Conservation (phyloP, 2,113 vertebrate species). For the Erpornis zantholeuca region DNA sequence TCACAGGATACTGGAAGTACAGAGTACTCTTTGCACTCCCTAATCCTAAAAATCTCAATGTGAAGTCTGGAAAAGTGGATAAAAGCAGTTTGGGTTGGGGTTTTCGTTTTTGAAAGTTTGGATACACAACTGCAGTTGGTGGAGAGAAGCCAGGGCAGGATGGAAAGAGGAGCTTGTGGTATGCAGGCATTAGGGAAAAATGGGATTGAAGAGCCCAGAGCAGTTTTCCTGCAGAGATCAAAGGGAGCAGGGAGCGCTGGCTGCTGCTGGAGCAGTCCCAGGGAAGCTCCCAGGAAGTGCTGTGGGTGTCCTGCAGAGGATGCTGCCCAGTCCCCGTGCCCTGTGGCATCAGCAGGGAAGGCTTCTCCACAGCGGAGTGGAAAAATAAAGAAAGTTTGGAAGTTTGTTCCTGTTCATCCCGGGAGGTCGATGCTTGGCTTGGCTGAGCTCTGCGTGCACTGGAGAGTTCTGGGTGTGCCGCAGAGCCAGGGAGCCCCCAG, state of each 20-base stretch:
- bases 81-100: not conserved
- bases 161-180: not conserved
- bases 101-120: not conserved
- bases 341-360: not conserved
- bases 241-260: not conserved
- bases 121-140: not conserved
- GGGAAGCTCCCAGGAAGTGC: not conserved
- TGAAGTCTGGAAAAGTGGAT: not conserved
- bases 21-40: not conserved
- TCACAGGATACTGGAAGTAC: not conserved
- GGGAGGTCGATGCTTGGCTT: not conserved
- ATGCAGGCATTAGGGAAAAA: not conserved
- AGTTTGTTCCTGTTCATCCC: not conserved
- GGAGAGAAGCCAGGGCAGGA: not conserved
- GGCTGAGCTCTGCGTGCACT: not conserved
- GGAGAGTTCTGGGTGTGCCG: not conserved
- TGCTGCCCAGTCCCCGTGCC: not conserved
- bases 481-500: not conserved
- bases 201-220: not conserved
- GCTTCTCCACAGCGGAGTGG: not conserved
- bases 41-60: not conserved
- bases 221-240: not conserved
- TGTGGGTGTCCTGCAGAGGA: not conserved
- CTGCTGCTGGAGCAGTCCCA: not conserved
- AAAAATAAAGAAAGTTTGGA: too few species aligned